Percentiles rank a stretch among this genome's conserved stretches.
Conservation (phyloP, 2,797 vertebrate species). For the Rhadinocentrus ornatus region DNA sequence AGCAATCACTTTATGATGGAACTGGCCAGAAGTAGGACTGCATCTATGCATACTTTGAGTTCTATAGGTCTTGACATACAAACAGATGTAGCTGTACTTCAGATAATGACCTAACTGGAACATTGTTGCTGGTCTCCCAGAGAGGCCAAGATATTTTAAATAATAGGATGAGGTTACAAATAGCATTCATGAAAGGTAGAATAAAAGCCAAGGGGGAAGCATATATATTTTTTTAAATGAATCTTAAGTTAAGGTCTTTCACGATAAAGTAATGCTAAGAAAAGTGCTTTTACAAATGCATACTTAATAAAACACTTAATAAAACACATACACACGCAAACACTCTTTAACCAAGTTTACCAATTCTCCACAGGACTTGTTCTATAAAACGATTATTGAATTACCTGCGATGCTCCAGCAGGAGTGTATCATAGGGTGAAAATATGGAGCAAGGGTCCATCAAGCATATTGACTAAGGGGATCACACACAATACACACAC, state of each 20-base stretch:
- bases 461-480: constrained; percentile 62
- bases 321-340: constrained; percentile 8
- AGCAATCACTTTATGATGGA: constrained; percentile 5
- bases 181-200: constrained; percentile 15
- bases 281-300: constrained; percentile 9
- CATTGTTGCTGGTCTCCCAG: constrained; percentile 16
- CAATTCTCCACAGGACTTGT: constrained; percentile 48
- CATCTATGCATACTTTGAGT: constrained; percentile 16
- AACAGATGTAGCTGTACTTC: constrained; percentile 24
- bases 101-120: constrained; percentile 11
- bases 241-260: constrained; percentile 11
- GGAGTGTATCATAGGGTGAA: constrained; percentile 57
- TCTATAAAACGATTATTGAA: constrained; percentile 65
- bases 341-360: constrained; percentile 14
- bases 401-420: constrained; percentile 57
- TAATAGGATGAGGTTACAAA: constrained; percentile 19
- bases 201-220: constrained; percentile 10
- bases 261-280: constrained; percentile 14
- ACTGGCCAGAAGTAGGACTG: not conserved
- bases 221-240: constrained; percentile 6
- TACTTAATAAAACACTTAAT: constrained; percentile 19
- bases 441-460: constrained; percentile 65
- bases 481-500: constrained; percentile 45
- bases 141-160: constrained; percentile 20
- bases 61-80: constrained; percentile 13